phyloP scores from a whole-genome alignment of 2,888 invertebrate species.

The Agrenia bidenticulata region DNA sequence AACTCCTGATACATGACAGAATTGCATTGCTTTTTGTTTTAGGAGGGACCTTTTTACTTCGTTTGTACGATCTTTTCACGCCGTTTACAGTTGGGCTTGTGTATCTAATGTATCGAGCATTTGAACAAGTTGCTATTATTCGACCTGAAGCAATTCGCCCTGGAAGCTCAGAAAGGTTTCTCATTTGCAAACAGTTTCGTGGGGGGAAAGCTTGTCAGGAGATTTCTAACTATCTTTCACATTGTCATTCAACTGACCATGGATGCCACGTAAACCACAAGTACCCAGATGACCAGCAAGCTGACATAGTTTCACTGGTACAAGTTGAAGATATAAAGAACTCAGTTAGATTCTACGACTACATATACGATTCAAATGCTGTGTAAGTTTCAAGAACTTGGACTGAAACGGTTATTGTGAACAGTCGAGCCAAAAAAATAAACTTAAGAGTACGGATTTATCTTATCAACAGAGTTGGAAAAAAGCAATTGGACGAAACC shows the following conservation, averaged over 20 bases:
- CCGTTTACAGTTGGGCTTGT: slow-evolving; percentile 88
- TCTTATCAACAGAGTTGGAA: slow-evolving; percentile 30
- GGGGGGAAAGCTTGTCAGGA: slow-evolving; percentile 28
- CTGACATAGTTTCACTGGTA: slow-evolving; percentile 69
- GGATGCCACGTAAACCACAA: slow-evolving; percentile 37
- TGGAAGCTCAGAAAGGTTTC: slow-evolving; percentile 88
- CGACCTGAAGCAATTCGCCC: slow-evolving; percentile 96
- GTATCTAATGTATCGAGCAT: slow-evolving; percentile 88
- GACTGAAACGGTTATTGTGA: neutral
- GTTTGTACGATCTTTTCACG: slow-evolving; percentile 93
- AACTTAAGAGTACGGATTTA: neutral
- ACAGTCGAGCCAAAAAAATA: neutral
- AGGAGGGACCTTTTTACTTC: slow-evolving; percentile 90
- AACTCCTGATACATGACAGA: no score
- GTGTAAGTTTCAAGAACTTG: slow-evolving; percentile 64
- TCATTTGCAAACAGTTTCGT: slow-evolving; percentile 45
- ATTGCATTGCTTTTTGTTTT: neutral
- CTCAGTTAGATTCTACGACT: slow-evolving; percentile 73
- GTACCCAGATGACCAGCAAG: slow-evolving; percentile 36
- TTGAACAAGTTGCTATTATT: slow-evolving; percentile 79
- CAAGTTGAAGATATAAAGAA: slow-evolving; percentile 67
- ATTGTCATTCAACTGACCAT: slow-evolving; percentile 33
- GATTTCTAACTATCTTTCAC: slow-evolving; percentile 38
- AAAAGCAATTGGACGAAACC: slow-evolving; percentile 42
- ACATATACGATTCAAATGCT: slow-evolving; percentile 78